Conservation (phyloP, 2,797 vertebrate genomes). For the Aphelocoma californica region DNA sequence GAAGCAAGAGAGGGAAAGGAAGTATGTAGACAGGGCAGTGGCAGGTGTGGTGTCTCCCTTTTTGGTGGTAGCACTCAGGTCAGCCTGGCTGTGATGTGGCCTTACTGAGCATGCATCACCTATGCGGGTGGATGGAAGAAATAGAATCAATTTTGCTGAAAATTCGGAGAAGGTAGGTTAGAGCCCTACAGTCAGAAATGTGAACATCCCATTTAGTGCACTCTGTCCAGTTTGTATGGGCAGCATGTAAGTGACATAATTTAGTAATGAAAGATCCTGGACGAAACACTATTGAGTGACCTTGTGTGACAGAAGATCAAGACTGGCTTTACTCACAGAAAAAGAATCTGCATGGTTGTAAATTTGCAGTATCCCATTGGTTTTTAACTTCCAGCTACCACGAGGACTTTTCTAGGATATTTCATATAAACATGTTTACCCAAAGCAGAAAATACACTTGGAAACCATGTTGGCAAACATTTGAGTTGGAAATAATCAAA, state of each 20-base stretch:
- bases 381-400: background rate
- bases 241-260: background rate
- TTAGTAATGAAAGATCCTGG: background rate
- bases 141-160: background rate
- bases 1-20: background rate
- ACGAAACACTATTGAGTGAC: background rate
- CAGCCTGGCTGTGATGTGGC: background rate
- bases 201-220: background rate
- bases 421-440: background rate
- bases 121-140: background rate
- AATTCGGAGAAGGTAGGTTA: background rate
- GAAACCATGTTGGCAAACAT: background rate
- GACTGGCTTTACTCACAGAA: background rate
- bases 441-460: background rate
- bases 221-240: background rate
- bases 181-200: background rate
- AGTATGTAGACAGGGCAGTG: background rate
- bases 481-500: conserved; percentile 21
- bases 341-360: background rate
- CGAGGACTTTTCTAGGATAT: background rate
- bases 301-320: background rate
- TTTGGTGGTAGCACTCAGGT: background rate
- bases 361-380: background rate
- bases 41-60: background rate
- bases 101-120: background rate